These are phyloP conservation scores for Acanthosepion lycidas DNA, from an alignment of 2,888 invertebrate species.

Conservation along the genomic window DNA sequence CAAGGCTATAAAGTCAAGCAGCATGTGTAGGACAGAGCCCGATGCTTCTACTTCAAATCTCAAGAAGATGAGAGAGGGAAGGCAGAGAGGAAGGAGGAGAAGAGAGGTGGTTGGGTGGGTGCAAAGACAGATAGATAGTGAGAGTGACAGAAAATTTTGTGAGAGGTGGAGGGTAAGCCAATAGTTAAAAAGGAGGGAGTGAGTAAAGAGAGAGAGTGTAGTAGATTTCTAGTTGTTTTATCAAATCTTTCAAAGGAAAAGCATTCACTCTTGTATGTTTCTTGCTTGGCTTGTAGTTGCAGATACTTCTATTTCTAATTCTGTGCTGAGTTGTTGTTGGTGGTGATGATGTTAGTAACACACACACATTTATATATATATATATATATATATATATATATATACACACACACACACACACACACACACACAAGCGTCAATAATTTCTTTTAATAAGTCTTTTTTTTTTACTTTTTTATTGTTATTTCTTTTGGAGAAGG, in stretches of 20 bases:
- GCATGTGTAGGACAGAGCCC: conserved; percentile 21
- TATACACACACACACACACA: too few relatives aligned
- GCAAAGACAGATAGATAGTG: not conserved
- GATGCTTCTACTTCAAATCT: conserved; percentile 1
- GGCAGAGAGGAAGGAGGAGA: not conserved
- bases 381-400: too few relatives aligned
- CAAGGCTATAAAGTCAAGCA: not conserved
- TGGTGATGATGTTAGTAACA: not conserved
- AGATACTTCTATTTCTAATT: not conserved
- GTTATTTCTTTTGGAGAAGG: not conserved
- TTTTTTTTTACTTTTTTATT: not conserved
- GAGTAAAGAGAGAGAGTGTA: not conserved
- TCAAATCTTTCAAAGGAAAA: not conserved
- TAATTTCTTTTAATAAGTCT: too few relatives aligned
- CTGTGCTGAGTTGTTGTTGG: not conserved
- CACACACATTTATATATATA: not conserved
- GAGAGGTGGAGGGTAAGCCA: too few relatives aligned
- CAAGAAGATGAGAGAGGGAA: not conserved
- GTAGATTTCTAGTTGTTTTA: conserved; percentile 33
- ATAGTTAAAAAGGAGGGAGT: not conserved
- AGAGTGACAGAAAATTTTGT: not conserved
- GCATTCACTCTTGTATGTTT: not conserved
- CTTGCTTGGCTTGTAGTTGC: conserved; percentile 33
- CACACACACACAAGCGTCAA: too few relatives aligned
- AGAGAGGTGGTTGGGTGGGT: not conserved